phyloP scores from a whole-genome alignment of 2,888 invertebrate species.

The Tyria jacobaeae region DNA sequence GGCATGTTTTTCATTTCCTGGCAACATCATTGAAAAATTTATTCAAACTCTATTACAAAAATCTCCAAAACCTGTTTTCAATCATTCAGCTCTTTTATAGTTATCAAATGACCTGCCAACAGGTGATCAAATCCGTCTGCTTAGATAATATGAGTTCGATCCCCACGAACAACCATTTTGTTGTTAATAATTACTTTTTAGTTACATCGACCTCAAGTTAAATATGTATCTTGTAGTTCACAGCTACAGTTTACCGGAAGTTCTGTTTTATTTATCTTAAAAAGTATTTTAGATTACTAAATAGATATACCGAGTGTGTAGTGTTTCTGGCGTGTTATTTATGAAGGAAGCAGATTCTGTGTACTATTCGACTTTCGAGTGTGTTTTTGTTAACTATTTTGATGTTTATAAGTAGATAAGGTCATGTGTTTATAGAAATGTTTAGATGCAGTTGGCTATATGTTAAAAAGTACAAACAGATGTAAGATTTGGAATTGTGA shows the following conservation, averaged over 20 bases:
- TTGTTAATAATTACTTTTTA: background rate
- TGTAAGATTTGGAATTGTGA: background rate
- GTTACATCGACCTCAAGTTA: background rate
- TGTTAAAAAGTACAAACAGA: background rate
- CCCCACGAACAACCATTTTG: background rate
- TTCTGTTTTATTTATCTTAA: conserved; percentile 18
- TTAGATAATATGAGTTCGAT: background rate
- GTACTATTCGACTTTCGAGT: conserved; percentile 6
- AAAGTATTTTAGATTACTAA: conserved; percentile 13
- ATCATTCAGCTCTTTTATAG: background rate
- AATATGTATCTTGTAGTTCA: conserved; percentile 3
- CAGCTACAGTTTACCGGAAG: conserved; percentile 6
- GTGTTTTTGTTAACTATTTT: conserved; percentile 14
- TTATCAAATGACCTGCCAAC: background rate
- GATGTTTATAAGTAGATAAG: background rate
- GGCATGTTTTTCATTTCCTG: too few relatives aligned
- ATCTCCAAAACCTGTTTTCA: too few relatives aligned
- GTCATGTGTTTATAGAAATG: background rate
- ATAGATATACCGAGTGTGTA: conserved; percentile 8
- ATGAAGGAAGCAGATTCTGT: conserved; percentile 13
- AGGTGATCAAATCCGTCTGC: background rate
- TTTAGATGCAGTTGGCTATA: background rate
- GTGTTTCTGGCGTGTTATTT: conserved; percentile 13
- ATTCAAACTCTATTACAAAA: too few relatives aligned
- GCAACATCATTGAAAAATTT: background rate